Base-by-base conservation (phyloP, 2,113 vertebrate species). In the Elanoides forficatus region DNA sequence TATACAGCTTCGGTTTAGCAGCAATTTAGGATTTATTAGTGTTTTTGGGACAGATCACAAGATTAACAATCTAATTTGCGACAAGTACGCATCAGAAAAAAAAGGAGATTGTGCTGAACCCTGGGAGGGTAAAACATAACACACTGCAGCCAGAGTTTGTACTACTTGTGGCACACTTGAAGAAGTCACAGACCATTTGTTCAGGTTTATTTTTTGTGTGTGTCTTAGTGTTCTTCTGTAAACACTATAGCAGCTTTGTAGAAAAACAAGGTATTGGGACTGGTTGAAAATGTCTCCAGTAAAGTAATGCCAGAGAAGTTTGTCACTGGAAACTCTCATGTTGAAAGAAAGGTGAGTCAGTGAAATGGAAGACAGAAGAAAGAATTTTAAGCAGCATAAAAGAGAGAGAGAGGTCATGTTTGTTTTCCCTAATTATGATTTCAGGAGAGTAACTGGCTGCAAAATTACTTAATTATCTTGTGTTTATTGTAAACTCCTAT, bases 401-500 rank as follows among this genome's bases (percentile, higher is more conserved):
- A 86, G 50, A 23, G 36, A n/a, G 63, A 80, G 81, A 38, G 66
- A 92, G 92, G 82, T 94, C 66, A 52, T 76, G 81, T 90, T 96
- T 95, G 85, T 86, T 94, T 93, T 96, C 70, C 40, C 81, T 88
- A 83, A 93, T 92, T 95, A 81, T 66, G 63, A 86, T 96, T 96
- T 97, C 66, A 91, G 89, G 74, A 90, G 58, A 83, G 58, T 93
- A 93, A 95, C 74, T 85, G 88, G 40, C 87, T 97, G 96, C 93
- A 95, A 90, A 97, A 93, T 93, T 93, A 85, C 89, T 90, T 91
- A 94, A 93, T 96, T 96, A 93, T 95, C 83, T 90, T 89, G 63
- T 95, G 87, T 97, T 97, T 97, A 78, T 97, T 73, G 70, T 91
- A 66, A 62, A 88, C 58, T 78, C 48, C 81, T 95, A 23, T 96